These are phyloP conservation scores for Ptychoptera contaminata DNA, from an alignment of 2,888 invertebrate genomes.

Conservation along the genomic window DNA sequence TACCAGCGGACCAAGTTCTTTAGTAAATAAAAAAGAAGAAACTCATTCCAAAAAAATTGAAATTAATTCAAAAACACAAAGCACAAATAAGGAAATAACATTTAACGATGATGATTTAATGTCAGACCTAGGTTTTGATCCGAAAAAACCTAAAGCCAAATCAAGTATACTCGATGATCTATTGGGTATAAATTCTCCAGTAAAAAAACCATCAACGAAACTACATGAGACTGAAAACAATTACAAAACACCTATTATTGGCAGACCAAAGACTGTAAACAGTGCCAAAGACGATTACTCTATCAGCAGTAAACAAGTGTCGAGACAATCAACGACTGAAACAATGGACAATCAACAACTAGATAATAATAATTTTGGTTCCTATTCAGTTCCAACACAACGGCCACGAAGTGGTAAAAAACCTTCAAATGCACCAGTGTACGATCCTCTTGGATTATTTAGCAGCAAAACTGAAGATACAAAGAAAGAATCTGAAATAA, in stretches of 20 bases:
- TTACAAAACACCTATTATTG: constrained; percentile 12
- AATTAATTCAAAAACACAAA: background rate
- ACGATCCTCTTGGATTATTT: constrained; percentile 15
- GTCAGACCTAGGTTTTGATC: constrained; percentile 29
- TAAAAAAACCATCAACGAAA: constrained; percentile 14
- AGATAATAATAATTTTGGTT: constrained; percentile 14
- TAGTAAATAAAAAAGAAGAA: constrained; percentile 16
- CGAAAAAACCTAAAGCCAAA: constrained; percentile 25
- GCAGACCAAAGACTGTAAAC: constrained; percentile 12
- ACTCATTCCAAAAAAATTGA: background rate
- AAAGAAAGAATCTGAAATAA: constrained; percentile 1
- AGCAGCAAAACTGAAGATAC: constrained; percentile 1
- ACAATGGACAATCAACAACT: constrained; percentile 16
- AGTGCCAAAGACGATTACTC: constrained; percentile 5
- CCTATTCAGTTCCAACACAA: constrained; percentile 18
- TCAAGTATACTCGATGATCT: constrained; percentile 27
- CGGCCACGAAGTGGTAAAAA: constrained; percentile 26
- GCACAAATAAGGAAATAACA: constrained; percentile 9
- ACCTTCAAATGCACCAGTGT: constrained; percentile 19
- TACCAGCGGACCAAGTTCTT: constrained; percentile 8
- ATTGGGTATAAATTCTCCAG: constrained; percentile 16
- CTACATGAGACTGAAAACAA: background rate
- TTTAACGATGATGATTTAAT: constrained; percentile 19
- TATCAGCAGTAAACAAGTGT: constrained; percentile 14
- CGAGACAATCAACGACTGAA: constrained; percentile 26